A percentile compares a stretch with the other conserved stretches of the same genome.
These are phyloP conservation scores for Thinocorus orbignyianus DNA, from an alignment of 2,113 vertebrate species.

Conservation along the genomic window DNA sequence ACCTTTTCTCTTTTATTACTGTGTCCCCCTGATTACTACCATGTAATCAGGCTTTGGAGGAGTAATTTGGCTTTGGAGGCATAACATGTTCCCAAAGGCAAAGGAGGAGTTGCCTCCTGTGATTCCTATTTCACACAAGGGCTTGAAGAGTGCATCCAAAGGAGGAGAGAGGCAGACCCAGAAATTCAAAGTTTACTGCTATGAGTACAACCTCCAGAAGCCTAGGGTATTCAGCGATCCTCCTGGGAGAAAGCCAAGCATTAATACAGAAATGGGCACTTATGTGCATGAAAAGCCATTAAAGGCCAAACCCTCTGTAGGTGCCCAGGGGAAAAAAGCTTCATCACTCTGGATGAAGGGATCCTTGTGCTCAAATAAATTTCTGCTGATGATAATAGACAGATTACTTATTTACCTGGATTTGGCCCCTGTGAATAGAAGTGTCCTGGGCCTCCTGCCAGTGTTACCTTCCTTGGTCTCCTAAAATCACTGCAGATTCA, in stretches of 20 bases:
- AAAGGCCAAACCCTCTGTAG: not conserved
- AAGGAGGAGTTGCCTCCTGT: not conserved
- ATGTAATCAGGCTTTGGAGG: not conserved
- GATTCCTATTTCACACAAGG: not conserved
- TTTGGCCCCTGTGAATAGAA: not conserved
- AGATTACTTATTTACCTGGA: not conserved
- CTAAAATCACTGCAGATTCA: not conserved
- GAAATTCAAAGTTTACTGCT: not conserved
- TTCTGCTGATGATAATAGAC: not conserved
- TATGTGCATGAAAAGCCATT: not conserved
- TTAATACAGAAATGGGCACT: not conserved
- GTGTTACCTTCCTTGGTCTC: not conserved
- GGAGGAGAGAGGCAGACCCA: not conserved
- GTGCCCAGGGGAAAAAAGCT: not conserved
- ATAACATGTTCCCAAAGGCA: rapidly evolving
- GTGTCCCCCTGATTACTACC: not conserved
- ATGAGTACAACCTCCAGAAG: not conserved
- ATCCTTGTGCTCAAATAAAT: not conserved
- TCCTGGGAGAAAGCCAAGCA: not conserved
- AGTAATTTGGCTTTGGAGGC: not conserved
- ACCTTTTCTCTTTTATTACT: not conserved
- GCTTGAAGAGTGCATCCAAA: not conserved
- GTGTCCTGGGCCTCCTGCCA: not conserved
- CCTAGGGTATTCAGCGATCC: rapidly evolving
- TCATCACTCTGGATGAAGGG: not conserved